Evolutionary conservation across 2,888 invertebrate genomes (phyloP).

Genomic region (Ichneumoninae sp.): DNA sequence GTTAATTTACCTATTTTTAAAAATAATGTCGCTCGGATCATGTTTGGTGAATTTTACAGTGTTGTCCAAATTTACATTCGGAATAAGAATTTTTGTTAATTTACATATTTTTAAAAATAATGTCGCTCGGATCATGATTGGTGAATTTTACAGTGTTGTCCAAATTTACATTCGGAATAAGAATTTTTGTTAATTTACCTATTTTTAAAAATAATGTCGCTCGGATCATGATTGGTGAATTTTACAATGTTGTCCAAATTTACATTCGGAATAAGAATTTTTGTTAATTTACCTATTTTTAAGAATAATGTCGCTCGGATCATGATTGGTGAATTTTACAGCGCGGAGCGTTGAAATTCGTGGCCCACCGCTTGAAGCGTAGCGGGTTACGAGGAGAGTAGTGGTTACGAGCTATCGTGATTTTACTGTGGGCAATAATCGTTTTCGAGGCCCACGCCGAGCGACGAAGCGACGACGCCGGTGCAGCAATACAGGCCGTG

Average conservation of each 20-base stretch:
- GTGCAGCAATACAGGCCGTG: constrained; percentile 11
- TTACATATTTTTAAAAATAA: too few species aligned
- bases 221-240: too few species aligned
- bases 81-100: too few species aligned
- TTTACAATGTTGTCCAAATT: too few species aligned
- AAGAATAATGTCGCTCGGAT: background rate
- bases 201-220: too few species aligned
- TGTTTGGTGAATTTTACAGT: background rate
- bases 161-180: too few species aligned
- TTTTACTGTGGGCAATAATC: constrained; percentile 44
- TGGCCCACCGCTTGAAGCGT: background rate
- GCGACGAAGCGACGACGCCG: constrained; percentile 14
- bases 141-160: too few species aligned
- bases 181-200: too few species aligned
- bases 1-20: background rate
- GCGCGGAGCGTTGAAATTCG: constrained; percentile 9
- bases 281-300: background rate
- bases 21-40: background rate
- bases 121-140: too few species aligned
- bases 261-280: background rate
- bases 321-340: background rate
- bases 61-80: too few species aligned
- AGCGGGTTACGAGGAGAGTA: constrained; percentile 8
- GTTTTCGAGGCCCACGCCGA: constrained; percentile 28
- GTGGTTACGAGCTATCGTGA: constrained; percentile 43